These are phyloP conservation scores for Hesperophylax magnus DNA, from an alignment of 1,140 invertebrate species.

Conservation along the genomic window DNA sequence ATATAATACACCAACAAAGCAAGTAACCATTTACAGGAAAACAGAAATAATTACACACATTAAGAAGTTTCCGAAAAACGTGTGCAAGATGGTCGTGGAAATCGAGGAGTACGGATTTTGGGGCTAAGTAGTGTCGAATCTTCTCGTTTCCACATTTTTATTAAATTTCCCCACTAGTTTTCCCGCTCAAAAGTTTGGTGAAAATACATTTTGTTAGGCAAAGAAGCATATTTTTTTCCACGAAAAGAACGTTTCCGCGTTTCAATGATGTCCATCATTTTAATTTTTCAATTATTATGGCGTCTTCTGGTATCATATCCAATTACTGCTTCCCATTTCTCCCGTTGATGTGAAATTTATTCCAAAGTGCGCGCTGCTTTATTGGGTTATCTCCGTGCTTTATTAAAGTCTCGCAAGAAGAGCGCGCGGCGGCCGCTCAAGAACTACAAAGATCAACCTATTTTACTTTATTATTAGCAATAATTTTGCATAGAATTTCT, in stretches of 20 bases:
- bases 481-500: constrained; percentile 57
- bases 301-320: constrained; percentile 5
- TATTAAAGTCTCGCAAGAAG: constrained; percentile 38
- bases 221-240: neutral
- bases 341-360: constrained; percentile 42
- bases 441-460: constrained; percentile 51
- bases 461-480: constrained; percentile 58
- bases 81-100: no score
- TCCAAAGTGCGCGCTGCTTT: constrained; percentile 43
- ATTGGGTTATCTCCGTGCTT: constrained; percentile 51
- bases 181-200: no score
- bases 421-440: constrained; percentile 24
- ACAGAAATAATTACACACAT: no score
- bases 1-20: no score
- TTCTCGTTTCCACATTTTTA: no score
- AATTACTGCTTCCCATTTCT: constrained; percentile 22
- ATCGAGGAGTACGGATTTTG: no score
- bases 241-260: neutral
- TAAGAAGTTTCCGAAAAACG: no score
- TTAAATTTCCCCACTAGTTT: no score
- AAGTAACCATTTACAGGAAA: no score
- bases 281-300: constrained; percentile 31
- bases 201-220: no score
- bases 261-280: neutral
- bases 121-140: no score